phyloP scores from a whole-genome alignment of 2,888 invertebrate genomes.

The Mythimna loreyi region DNA sequence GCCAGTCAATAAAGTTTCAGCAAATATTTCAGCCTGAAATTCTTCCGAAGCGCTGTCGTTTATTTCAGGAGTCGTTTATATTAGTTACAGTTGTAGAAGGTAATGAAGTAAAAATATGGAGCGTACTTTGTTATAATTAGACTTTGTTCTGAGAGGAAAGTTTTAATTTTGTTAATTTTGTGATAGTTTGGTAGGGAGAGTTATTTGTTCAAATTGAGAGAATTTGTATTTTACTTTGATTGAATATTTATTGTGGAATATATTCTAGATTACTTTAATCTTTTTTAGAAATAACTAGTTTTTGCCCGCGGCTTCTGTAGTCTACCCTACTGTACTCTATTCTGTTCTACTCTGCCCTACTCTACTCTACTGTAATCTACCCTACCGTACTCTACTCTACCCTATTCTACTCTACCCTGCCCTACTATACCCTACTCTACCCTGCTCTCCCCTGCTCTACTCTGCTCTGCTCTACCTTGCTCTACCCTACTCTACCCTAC shows the following conservation, averaged over 20 bases:
- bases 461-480: too few relatives aligned
- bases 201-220: neutral
- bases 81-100: conserved; percentile 21
- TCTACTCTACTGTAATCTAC: too few relatives aligned
- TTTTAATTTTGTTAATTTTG: conserved; percentile 23
- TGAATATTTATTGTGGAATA: neutral
- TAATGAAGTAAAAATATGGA: conserved; percentile 32
- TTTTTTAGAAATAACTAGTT: neutral
- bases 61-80: conserved; percentile 30
- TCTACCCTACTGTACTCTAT: too few relatives aligned
- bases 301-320: too few relatives aligned
- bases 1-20: conserved; percentile 8
- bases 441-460: too few relatives aligned
- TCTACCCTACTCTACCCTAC: too few relatives aligned
- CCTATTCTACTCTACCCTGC: too few relatives aligned
- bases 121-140: conserved; percentile 35
- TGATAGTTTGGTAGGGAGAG: neutral
- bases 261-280: neutral
- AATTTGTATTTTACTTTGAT: neutral
- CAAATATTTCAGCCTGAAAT: conserved; percentile 9
- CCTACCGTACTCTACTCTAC: too few relatives aligned
- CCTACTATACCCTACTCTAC: too few relatives aligned
- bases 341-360: too few relatives aligned
- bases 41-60: neutral
- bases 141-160: neutral